Conservation (phyloP, 2,113 vertebrate genomes). For the Eira barbara region DNA sequence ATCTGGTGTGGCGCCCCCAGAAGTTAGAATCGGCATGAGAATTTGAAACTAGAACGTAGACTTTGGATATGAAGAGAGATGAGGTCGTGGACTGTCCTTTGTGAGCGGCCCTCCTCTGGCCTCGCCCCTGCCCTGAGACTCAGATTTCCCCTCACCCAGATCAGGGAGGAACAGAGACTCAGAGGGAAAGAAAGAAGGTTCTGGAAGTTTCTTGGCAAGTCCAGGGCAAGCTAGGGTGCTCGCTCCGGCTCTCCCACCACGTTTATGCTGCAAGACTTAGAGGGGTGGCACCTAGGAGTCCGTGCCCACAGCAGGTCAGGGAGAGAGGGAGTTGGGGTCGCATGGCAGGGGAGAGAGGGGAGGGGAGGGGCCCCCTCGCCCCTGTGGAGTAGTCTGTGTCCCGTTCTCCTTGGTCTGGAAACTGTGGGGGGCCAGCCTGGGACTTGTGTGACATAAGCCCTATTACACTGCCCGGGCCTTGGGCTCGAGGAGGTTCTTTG, state of each 20-base stretch:
- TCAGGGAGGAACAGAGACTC: background rate
- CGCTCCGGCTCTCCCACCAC: background rate
- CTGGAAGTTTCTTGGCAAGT: background rate
- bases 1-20: rapidly evolving
- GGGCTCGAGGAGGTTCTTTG: background rate
- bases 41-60: background rate
- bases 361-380: background rate
- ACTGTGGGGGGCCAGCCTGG: rapidly evolving
- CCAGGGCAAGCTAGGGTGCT: background rate
- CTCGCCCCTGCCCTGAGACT: background rate
- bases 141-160: background rate
- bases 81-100: background rate
- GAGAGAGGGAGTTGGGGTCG: background rate
- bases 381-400: rapidly evolving
- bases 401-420: background rate
- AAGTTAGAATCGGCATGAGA: background rate
- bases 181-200: background rate
- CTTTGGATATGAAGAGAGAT: background rate
- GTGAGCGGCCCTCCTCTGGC: rapidly evolving
- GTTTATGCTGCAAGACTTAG: background rate
- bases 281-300: too few relatives aligned
- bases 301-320: background rate
- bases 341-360: rapidly evolving
- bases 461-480: rapidly evolving
- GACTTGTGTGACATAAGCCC: rapidly evolving